Evolutionary conservation across 30 jellyfish, hydroid and myxozoan species (phyloP), one percentile per base, ranked within the genome.

Genomic region (Chrysaora quinquecirrha): DNA sequence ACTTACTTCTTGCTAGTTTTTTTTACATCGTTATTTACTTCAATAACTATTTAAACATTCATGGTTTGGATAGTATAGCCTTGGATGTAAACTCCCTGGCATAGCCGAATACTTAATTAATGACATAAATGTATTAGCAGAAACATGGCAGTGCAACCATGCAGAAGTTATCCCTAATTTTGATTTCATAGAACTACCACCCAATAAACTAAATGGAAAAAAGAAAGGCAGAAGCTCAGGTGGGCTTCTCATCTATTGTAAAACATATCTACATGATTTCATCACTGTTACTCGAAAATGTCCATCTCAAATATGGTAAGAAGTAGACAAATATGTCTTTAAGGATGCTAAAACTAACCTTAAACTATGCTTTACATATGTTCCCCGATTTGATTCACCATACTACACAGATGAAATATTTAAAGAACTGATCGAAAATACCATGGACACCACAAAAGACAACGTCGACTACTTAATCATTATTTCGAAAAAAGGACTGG

Each of bases 161-260:
- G 28, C 20, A 12, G 16, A 22, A 22, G 14, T 11, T 18, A 58
- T 58, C 72, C 72, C 72, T 19, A 58, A 58, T 58, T 58, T 58
- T 58, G 16, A 58, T 9, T 0, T 11, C 28, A 1, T 58, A 19
- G 1, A 16, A 58, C 9, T 58, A 0, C 16, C 9, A 0, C 19
- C 72, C 16, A 16, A 11, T 19, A 58, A 58, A 58, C 19, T 11
- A 11, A 22, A 16, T 22, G 12, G 16, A 11, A 9, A 12, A 12
- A 58, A 58, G 12, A 58, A 22, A 58, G 72, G 72, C 25, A 58
- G 72, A 58, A 58, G 28, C 72, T 58, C 72, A 19, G 72, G 72
- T 16, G n/a, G 72, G 72, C 21, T 58, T 58, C 28, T 58, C 21
- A 0, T 58, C 28, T 58, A 58, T 22, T 0, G 24, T 22, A 58